Conservation (phyloP, 1,140 invertebrate genomes). For the Macrosteles quadrilineatus region DNA sequence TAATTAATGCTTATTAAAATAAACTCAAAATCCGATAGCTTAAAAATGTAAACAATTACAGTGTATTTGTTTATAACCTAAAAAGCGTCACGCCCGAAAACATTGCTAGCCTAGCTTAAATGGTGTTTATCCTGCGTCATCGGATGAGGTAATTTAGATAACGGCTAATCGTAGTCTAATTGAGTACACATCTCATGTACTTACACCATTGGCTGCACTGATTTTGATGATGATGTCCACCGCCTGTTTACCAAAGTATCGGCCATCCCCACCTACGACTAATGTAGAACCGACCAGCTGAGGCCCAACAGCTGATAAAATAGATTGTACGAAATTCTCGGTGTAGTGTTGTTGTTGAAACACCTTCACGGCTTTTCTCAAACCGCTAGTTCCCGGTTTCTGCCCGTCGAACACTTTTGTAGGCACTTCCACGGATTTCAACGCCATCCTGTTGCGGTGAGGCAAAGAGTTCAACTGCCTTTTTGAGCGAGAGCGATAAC, state of each 20-base stretch:
- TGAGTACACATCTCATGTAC: too few species aligned
- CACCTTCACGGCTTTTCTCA: slow-evolving; percentile 88
- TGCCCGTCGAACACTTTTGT: slow-evolving; percentile 83
- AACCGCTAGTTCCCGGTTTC: slow-evolving; percentile 97
- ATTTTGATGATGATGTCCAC: slow-evolving; percentile 83
- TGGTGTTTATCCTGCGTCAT: too few species aligned
- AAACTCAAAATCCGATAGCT: too few species aligned
- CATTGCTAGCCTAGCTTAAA: too few species aligned
- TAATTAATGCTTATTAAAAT: too few species aligned
- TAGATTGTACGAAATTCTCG: slow-evolving; percentile 97
- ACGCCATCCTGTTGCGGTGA: slow-evolving; percentile 10
- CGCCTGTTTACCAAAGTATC: slow-evolving; percentile 87
- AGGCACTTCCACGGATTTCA: slow-evolving; percentile 45
- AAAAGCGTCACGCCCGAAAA: too few species aligned
- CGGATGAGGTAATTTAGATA: too few species aligned
- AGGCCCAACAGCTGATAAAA: slow-evolving; percentile 77
- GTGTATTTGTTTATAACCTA: too few species aligned
- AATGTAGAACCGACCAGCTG: slow-evolving; percentile 71
- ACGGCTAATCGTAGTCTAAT: too few species aligned
- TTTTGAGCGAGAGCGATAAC: neutral
- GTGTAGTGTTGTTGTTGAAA: slow-evolving; percentile 92
- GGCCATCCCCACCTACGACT: slow-evolving; percentile 95
- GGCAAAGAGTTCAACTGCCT: slow-evolving; percentile 22
- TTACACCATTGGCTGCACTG: slow-evolving; percentile 86
- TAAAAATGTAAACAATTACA: too few species aligned